Percentiles rank a stretch among this genome's conserved stretches.
Conservation (phyloP, 2,888 invertebrate species). For the Eristalis intricaria region DNA sequence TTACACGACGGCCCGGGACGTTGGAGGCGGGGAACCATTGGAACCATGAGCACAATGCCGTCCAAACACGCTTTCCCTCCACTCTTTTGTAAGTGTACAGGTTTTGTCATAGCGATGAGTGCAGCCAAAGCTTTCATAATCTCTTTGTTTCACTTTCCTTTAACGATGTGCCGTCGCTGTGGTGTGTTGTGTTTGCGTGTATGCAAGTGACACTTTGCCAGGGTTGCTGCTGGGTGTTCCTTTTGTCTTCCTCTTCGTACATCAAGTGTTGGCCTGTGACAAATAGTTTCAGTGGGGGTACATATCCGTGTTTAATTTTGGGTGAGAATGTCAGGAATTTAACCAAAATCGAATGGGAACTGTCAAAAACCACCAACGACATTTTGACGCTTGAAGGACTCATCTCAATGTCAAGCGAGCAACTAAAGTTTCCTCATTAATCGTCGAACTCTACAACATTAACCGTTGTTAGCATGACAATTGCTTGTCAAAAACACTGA, state of each 20-base stretch:
- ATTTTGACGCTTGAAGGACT: neutral
- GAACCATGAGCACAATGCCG: constrained; percentile 41
- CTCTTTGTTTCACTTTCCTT: constrained; percentile 62
- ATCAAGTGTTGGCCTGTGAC: neutral
- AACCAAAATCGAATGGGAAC: neutral
- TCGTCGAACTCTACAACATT: neutral
- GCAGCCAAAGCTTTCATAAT: constrained; percentile 60
- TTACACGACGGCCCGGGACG: neutral
- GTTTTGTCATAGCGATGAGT: constrained; percentile 23
- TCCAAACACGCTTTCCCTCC: constrained; percentile 58
- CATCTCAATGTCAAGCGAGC: neutral
- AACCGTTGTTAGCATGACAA: neutral
- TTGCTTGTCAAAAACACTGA: neutral
- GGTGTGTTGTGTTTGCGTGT: constrained; percentile 10
- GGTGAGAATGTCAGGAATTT: neutral
- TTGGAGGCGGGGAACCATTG: constrained; percentile 10
- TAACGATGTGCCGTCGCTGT: constrained; percentile 18
- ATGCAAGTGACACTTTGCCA: constrained; percentile 36
- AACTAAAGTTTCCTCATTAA: neutral
- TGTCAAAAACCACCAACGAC: neutral
- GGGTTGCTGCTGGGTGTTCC: constrained; percentile 17
- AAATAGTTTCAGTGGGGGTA: neutral
- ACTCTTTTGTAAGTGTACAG: constrained; percentile 28
- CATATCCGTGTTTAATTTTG: neutral
- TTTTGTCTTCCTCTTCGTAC: constrained; percentile 10